Conservation (phyloP, 2,888 invertebrate genomes). For the Belgica antarctica region DNA sequence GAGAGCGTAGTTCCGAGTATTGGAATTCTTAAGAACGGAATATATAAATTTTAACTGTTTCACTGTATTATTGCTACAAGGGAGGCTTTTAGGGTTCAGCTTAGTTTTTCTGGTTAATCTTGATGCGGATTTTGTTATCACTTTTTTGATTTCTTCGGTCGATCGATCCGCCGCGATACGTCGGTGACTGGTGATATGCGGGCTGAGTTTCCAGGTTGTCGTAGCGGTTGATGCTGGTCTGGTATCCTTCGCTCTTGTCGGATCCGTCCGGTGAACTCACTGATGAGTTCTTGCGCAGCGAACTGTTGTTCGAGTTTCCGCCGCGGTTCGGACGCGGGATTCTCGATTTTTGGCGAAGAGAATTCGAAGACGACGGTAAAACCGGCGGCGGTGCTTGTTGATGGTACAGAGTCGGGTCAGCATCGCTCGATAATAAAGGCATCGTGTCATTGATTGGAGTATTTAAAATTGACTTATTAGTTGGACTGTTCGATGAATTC, state of each 20-base stretch:
- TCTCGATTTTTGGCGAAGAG: conserved; percentile 26
- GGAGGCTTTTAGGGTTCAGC: background rate
- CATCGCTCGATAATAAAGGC: conserved; percentile 44
- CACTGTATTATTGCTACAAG: background rate
- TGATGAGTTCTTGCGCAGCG: conserved; percentile 31
- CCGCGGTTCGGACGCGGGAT: conserved; percentile 26
- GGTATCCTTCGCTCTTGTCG: conserved; percentile 29
- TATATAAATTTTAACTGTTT: background rate
- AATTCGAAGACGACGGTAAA: conserved; percentile 23
- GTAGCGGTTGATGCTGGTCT: conserved; percentile 17
- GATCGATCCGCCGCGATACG: background rate
- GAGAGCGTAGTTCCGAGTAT: background rate
- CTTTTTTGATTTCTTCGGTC: conserved; percentile 8
- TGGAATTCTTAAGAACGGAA: conserved; percentile 5
- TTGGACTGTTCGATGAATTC: conserved; percentile 47
- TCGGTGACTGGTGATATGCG: conserved; percentile 20
- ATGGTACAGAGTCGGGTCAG: conserved; percentile 8
- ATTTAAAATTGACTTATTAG: conserved; percentile 46
- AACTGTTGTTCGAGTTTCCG: background rate
- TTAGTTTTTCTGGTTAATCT: conserved; percentile 36
- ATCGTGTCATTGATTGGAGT: conserved; percentile 47
- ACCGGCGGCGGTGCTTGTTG: conserved; percentile 17
- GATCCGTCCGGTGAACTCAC: conserved; percentile 31
- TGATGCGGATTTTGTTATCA: conserved; percentile 38
- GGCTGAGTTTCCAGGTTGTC: conserved; percentile 22